Evolutionary conservation across 1,140 invertebrate species (phyloP).

Genomic region (Steinernema feltiae): DNA sequence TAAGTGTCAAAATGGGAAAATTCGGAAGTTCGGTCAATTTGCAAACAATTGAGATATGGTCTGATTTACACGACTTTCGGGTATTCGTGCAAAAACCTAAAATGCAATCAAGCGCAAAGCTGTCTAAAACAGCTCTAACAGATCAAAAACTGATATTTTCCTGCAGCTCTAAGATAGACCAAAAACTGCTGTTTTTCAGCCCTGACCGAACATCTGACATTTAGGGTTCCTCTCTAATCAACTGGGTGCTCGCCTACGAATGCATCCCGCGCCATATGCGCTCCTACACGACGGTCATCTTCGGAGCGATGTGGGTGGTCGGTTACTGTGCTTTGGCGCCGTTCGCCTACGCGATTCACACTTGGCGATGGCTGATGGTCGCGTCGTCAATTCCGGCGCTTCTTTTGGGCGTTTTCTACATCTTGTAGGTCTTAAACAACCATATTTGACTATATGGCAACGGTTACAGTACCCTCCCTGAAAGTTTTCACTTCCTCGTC

Average conservation of each 20-base stretch:
- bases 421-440: slow-evolving; percentile 39
- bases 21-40: too few relatives aligned
- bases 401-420: slow-evolving; percentile 30
- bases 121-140: too few relatives aligned
- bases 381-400: slow-evolving; percentile 29
- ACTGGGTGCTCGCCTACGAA: slow-evolving; percentile 52
- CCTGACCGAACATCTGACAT: too few relatives aligned
- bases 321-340: slow-evolving; percentile 39
- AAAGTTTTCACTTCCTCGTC: slow-evolving; percentile 45
- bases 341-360: slow-evolving; percentile 21
- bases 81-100: too few relatives aligned
- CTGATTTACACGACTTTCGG: too few relatives aligned
- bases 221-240: slow-evolving; percentile 39
- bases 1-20: too few relatives aligned
- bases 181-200: too few relatives aligned
- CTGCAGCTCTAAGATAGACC: too few relatives aligned
- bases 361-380: slow-evolving; percentile 37
- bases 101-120: too few relatives aligned
- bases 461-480: slow-evolving; percentile 41
- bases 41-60: too few relatives aligned
- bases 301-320: slow-evolving; percentile 47
- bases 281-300: slow-evolving; percentile 44
- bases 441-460: too few relatives aligned
- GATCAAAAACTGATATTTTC: too few relatives aligned
- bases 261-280: slow-evolving; percentile 39